phyloP scores from a whole-genome alignment of 1,140 invertebrate species.

The Nylanderia fulva region DNA sequence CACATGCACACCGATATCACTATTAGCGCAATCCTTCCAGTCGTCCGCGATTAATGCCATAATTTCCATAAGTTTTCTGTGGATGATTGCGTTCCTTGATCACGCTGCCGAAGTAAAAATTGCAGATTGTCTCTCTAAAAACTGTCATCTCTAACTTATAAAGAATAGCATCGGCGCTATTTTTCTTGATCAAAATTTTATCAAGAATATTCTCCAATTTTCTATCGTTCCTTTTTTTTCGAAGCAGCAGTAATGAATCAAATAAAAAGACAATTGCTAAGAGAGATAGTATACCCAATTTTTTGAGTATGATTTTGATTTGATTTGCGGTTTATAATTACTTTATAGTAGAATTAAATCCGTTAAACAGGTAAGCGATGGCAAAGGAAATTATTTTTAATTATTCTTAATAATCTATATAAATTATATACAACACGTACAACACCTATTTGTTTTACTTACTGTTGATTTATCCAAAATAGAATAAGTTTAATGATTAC shows the following conservation, averaged over 20 bases:
- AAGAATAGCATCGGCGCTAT: neutral
- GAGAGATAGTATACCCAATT: too few relatives aligned
- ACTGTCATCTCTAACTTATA: neutral
- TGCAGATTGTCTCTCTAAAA: neutral
- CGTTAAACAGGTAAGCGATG: neutral
- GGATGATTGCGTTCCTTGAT: slow-evolving; percentile 26
- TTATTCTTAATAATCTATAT: too few relatives aligned
- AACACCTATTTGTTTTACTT: too few relatives aligned
- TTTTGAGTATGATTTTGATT: too few relatives aligned
- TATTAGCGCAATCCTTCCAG: slow-evolving; percentile 18
- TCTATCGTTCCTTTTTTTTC: neutral
- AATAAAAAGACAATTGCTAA: neutral
- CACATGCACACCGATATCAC: neutral
- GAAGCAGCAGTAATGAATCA: too few relatives aligned
- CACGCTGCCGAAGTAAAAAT: neutral
- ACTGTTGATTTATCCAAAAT: too few relatives aligned
- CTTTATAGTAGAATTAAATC: neutral
- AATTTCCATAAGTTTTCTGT: slow-evolving; percentile 36
- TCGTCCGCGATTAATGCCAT: slow-evolving; percentile 31
- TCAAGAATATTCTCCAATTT: neutral
- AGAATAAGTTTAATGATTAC: too few relatives aligned
- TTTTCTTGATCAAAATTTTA: neutral
- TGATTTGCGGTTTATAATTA: neutral
- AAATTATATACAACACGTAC: too few relatives aligned
- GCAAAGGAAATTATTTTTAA: neutral